Base-by-base conservation (phyloP, 2,113 vertebrate species). In the Sclerurus mexicanus region DNA sequence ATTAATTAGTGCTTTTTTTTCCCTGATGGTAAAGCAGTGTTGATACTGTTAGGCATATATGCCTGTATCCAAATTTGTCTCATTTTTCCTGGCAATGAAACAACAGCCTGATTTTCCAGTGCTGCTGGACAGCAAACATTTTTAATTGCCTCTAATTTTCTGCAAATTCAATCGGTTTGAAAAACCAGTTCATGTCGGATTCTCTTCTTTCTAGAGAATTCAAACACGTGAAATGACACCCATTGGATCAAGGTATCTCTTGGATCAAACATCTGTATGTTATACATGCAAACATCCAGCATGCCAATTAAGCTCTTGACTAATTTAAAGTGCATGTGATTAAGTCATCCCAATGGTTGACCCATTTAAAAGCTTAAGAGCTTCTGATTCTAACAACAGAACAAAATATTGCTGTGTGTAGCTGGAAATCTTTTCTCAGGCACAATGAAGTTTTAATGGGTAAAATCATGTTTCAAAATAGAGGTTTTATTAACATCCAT, bases 301-400 rank as follows among this genome's bases (percentile, higher is more conserved):
- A 62, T 59, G 87, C 58, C 66, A 96, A 85, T 96, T 91, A 96
- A 90, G 37, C 55, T 80, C 39, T 50, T 96, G 67, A 87, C 74
- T 96, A 88, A 95, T 83, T 95, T 85, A 76, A 94, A 85, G 74
- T 33, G 55, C 89, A 93, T 69, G 77, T 95, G 91, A 97, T 59
- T 69, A 73, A 68, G 71, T 90, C 87, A 87, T 27, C 35, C 74
- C 42, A 39, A 39, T 78, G 68, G 50, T 0, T 85, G 94, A 91
- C 95, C 71, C 82, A 96, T 71, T 96, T 96, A 80, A 55, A 93
- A 91, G 87, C 35, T 87, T 55, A 71, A 72, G 86, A 90, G 50
- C 80, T 89, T 60, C 71, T 87, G 50, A 37, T 40, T 75, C 44
- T 63, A 85, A 71, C 69, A 90, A 55, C 67, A 79, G 35, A 40